Evolutionary conservation across 2,888 invertebrate species (phyloP).

Genomic region (Pristionchus mayeri): DNA sequence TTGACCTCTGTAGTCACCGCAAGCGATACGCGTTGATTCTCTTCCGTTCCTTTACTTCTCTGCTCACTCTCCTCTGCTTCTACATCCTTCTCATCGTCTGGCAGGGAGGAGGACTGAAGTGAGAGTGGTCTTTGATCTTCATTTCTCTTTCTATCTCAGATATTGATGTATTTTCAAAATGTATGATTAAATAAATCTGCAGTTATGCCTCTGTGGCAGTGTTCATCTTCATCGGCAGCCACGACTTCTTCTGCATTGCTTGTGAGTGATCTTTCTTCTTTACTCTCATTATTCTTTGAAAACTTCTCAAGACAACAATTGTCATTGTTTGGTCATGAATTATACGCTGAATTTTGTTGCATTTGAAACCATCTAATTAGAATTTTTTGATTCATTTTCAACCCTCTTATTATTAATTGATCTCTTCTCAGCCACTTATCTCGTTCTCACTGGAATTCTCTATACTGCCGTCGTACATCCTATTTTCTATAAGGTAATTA

Average conservation of each 20-base stretch:
- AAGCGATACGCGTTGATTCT: constrained; percentile 70
- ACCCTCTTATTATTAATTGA: not conserved
- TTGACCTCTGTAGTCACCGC: constrained; percentile 65
- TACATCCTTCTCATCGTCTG: constrained; percentile 71
- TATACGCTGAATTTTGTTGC: too few species aligned
- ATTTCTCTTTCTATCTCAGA: not conserved
- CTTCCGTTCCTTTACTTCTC: constrained; percentile 65
- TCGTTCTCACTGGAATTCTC: constrained; percentile 67
- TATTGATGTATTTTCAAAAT: not conserved
- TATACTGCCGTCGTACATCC: constrained; percentile 72
- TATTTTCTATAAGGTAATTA: constrained; percentile 62
- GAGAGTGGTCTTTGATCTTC: not conserved
- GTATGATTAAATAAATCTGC: constrained; percentile 16
- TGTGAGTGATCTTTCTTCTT: constrained; percentile 53
- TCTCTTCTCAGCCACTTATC: constrained; percentile 63
- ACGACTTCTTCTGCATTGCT: constrained; percentile 67
- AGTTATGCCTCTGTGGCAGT: constrained; percentile 69
- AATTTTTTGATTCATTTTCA: not conserved
- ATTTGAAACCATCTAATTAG: too few species aligned
- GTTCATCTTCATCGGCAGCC: constrained; percentile 67
- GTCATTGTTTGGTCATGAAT: too few species aligned
- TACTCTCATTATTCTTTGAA: not conserved
- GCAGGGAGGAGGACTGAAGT: constrained; percentile 67
- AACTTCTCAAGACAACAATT: too few species aligned
- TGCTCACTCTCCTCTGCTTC: constrained; percentile 67